A percentile compares a stretch with the other conserved stretches of the same genome.
These are phyloP conservation scores for Cephalopterus ornatus DNA, from an alignment of 2,113 vertebrate species.

Conservation along the genomic window DNA sequence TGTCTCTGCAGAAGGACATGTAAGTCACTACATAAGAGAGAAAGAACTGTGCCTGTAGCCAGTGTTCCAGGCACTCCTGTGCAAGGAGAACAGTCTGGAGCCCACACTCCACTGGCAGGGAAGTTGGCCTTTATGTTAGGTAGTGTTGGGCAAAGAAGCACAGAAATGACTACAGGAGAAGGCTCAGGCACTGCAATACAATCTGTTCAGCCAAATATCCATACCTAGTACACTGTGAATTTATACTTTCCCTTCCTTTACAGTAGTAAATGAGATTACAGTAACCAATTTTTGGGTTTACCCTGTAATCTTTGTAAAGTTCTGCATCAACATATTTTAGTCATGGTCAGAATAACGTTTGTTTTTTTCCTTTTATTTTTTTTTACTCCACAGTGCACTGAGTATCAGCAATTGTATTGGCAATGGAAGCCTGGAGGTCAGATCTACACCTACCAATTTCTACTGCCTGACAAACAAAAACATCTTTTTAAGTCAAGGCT, in stretches of 20 bases:
- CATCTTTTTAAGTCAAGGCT: background rate
- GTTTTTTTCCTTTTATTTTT: background rate
- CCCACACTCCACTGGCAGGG: background rate
- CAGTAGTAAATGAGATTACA: background rate
- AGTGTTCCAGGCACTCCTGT: background rate
- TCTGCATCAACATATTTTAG: background rate
- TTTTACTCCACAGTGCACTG: background rate
- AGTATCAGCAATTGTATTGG: background rate
- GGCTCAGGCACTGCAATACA: background rate
- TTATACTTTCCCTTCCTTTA: background rate
- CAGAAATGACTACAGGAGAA: background rate
- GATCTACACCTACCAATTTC: background rate
- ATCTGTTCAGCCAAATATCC: background rate
- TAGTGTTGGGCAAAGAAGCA: background rate
- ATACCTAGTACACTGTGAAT: background rate
- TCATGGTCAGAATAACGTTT: background rate
- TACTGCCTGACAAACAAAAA: background rate
- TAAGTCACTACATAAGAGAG: background rate
- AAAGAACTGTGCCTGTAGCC: background rate
- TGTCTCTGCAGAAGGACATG: background rate
- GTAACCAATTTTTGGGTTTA: background rate
- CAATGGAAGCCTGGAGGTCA: background rate
- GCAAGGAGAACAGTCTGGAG: background rate
- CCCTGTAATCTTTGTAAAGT: background rate
- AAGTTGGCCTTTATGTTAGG: background rate